Evolutionary conservation across 2,888 invertebrate genomes (phyloP).

Genomic region (Orthonevra nobilis): DNA sequence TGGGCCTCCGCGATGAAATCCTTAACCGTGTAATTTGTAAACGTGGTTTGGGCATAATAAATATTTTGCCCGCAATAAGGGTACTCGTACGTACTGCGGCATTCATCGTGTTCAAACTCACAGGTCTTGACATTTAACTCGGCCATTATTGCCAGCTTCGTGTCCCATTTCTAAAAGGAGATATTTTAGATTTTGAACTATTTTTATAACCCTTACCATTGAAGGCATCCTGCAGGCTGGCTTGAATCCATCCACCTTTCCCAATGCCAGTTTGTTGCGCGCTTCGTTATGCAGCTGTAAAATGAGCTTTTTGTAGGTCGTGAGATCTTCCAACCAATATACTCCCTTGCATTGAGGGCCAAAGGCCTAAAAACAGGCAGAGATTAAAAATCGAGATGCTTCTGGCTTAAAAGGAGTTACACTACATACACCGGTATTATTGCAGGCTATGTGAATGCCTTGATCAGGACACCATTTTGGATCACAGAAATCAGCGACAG

Average conservation of each 20-base stretch:
- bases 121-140: constrained; percentile 55
- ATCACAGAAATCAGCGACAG: neutral
- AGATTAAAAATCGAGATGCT: neutral
- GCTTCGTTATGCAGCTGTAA: constrained; percentile 34
- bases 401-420: neutral
- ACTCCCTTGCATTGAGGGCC: constrained; percentile 9
- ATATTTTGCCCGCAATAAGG: constrained; percentile 56
- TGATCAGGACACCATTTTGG: constrained; percentile 48
- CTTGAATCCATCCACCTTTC: constrained; percentile 9
- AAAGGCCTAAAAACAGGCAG: constrained; percentile 20
- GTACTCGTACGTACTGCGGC: constrained; percentile 34
- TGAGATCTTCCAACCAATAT: constrained; percentile 28
- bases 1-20: constrained; percentile 50
- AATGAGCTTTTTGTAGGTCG: constrained; percentile 15
- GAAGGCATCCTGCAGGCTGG: constrained; percentile 36
- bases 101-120: constrained; percentile 48
- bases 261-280: constrained; percentile 16
- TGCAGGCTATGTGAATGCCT: constrained; percentile 49
- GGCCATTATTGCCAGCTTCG: constrained; percentile 26
- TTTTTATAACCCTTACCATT: constrained; percentile 8
- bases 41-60: constrained; percentile 43
- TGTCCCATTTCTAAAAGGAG: constrained; percentile 40
- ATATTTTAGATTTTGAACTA: neutral
- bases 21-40: constrained; percentile 27
- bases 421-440: constrained; percentile 33